phyloP scores from a whole-genome alignment of 37 sponge, comb jelly and placozoan genomes.

The Lycopodina hypogea region DNA sequence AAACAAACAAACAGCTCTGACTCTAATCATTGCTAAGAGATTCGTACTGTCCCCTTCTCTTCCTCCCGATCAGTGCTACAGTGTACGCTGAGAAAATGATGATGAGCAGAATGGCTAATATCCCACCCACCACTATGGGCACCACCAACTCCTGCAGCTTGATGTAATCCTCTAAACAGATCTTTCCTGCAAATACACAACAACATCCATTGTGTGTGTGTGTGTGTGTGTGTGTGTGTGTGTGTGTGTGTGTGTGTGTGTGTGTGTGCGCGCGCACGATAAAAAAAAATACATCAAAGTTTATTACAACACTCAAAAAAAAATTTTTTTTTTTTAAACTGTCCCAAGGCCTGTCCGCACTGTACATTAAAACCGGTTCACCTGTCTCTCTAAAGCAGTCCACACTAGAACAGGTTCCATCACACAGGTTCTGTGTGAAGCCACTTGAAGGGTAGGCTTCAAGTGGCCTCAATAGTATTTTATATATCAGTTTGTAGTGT shows the following conservation, averaged over 20 bases:
- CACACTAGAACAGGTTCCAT: no score
- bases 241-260: not conserved
- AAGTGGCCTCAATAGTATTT: no score
- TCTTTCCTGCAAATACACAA: conserved; percentile 8
- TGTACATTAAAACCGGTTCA: no score
- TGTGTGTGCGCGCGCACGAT: not conserved
- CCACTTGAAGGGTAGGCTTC: no score
- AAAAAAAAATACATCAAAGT: not conserved
- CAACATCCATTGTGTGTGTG: not conserved
- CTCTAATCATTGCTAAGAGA: not conserved
- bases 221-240: not conserved
- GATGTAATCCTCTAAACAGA: conserved; percentile 55
- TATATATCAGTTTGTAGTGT: no score
- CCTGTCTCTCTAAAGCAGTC: not conserved
- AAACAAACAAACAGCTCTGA: no score
- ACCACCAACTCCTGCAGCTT: conserved; percentile 51
- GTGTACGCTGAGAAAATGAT: conserved; percentile 51
- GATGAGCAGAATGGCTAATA: conserved; percentile 49
- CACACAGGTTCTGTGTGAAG: no score
- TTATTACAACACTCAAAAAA: not conserved
- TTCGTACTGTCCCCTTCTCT: conserved; percentile 13
- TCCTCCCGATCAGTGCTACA: conserved; percentile 32
- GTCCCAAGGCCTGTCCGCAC: no score
- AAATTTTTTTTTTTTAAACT: not conserved
- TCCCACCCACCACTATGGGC: conserved; percentile 65